phyloP scores from a whole-genome alignment of 2,888 invertebrate genomes.

The Trissolcus brochymenae region DNA sequence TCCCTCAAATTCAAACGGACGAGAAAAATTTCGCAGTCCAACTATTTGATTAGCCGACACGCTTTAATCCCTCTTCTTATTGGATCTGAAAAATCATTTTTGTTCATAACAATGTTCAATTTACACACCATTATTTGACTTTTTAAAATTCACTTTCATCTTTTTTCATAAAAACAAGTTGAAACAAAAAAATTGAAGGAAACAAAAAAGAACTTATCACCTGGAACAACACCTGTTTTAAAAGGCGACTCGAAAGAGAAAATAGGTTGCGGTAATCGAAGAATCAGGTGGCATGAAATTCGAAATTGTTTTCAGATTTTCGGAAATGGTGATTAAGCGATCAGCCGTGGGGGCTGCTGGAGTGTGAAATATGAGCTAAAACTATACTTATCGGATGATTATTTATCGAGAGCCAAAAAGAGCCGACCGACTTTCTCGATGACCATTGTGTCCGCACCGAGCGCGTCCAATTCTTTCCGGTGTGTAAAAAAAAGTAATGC shows the following conservation, averaged over 20 bases:
- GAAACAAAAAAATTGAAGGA: no score
- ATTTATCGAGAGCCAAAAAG: constrained; percentile 34
- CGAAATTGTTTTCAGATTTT: constrained; percentile 18
- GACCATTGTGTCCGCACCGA: constrained; percentile 52
- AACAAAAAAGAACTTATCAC: background rate
- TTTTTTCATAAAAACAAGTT: no score
- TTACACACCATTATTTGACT: no score
- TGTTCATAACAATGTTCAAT: no score
- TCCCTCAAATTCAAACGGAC: constrained; percentile 38
- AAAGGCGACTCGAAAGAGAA: background rate
- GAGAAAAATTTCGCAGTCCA: constrained; percentile 32
- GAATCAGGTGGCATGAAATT: constrained; percentile 16
- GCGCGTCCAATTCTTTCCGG: constrained; percentile 60
- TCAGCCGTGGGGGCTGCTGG: constrained; percentile 18
- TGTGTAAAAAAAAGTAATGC: constrained; percentile 11
- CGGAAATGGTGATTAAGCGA: constrained; percentile 39
- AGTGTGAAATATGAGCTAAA: constrained; percentile 50
- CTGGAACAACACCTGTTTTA: background rate
- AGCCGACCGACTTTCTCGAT: constrained; percentile 21
- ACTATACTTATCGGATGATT: constrained; percentile 33
- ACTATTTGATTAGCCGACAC: constrained; percentile 36
- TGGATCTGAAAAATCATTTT: background rate
- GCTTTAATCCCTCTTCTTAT: no score
- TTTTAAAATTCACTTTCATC: no score
- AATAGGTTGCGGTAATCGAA: background rate